Evolutionary conservation across 2,888 invertebrate genomes (phyloP).

Genomic region (Eulithis testata): DNA sequence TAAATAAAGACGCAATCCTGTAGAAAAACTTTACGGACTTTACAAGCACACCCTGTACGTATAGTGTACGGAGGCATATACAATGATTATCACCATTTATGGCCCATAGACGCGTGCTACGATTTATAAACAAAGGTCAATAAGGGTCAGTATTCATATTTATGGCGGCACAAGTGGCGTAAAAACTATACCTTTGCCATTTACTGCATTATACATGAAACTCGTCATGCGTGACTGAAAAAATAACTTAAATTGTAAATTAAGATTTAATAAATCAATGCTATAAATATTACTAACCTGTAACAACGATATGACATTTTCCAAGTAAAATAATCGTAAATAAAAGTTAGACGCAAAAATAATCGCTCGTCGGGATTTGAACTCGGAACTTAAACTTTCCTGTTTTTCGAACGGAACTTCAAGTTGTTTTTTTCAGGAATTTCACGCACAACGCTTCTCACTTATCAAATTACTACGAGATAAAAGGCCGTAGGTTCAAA

Average conservation of each 20-base stretch:
- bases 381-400: not conserved
- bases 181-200: slow-evolving; percentile 42
- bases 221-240: slow-evolving; percentile 11
- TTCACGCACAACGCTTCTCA: no score
- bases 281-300: not conserved
- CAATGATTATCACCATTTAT: slow-evolving; percentile 1
- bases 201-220: slow-evolving; percentile 8
- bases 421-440: no score
- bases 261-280: slow-evolving; percentile 17
- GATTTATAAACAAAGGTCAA: slow-evolving; percentile 27
- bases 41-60: slow-evolving; percentile 8
- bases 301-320: slow-evolving; percentile 1
- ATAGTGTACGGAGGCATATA: not conserved
- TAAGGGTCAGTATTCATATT: slow-evolving; percentile 34
- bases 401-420: not conserved
- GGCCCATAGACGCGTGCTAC: slow-evolving; percentile 28
- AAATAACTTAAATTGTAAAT: slow-evolving; percentile 3
- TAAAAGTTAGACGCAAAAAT: not conserved
- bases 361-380: not conserved
- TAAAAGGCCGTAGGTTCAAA: slow-evolving; percentile 2
- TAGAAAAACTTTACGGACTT: not conserved
- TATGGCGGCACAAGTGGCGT: slow-evolving; percentile 45
- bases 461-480: no score
- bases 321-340: not conserved
- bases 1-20: no score